phyloP scores from a whole-genome alignment of 2,113 vertebrate species.

The Strix uralensis region DNA sequence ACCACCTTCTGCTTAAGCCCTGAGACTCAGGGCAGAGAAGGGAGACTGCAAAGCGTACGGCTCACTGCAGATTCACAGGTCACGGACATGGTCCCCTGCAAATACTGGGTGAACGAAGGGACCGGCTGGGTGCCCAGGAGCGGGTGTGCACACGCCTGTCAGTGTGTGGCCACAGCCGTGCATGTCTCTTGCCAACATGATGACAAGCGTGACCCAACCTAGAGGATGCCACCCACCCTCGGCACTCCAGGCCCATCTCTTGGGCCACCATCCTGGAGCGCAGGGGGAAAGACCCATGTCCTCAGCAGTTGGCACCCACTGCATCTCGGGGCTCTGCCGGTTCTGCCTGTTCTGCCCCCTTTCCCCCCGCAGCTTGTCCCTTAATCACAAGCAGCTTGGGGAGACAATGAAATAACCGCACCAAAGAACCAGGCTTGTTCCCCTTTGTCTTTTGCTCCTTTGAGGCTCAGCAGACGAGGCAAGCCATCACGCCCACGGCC shows the following conservation, averaged over 20 bases:
- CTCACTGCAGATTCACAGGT: rapidly evolving
- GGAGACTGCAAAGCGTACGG: rapidly evolving
- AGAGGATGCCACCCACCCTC: neutral
- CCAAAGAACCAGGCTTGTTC: slow-evolving; percentile 9
- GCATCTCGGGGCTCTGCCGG: neutral
- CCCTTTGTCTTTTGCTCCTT: neutral
- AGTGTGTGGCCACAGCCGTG: rapidly evolving
- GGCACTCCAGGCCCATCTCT: neutral
- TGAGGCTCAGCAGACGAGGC: neutral
- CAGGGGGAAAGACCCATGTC: neutral
- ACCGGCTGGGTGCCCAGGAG: neutral
- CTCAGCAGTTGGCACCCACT: neutral
- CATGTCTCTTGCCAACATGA: rapidly evolving
- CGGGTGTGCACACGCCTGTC: rapidly evolving
- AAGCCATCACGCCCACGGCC: neutral
- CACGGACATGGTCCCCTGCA: rapidly evolving
- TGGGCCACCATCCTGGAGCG: neutral
- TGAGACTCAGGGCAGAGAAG: neutral
- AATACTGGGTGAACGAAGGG: rapidly evolving
- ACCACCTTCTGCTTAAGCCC: neutral
- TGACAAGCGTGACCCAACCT: neutral
- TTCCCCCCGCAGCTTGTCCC: neutral
- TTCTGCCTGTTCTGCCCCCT: neutral
- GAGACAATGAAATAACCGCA: slow-evolving; percentile 67
- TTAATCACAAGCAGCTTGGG: slow-evolving; percentile 67